Evolutionary conservation across 2,888 invertebrate species (phyloP).

Genomic region (Spicauda simplicius): DNA sequence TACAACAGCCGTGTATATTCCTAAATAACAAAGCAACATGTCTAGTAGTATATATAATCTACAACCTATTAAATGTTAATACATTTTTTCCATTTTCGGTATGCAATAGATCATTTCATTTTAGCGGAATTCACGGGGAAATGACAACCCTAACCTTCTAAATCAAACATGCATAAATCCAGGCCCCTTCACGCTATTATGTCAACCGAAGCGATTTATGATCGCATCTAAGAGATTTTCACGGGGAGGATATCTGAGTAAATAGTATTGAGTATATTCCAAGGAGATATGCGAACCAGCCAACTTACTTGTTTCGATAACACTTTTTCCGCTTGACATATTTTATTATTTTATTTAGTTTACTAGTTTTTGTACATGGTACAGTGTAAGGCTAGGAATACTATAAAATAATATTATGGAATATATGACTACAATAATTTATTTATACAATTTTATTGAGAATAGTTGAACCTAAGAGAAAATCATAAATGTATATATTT

Average conservation of each 20-base stretch:
- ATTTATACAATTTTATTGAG: no score
- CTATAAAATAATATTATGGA: no score
- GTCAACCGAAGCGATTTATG: slow-evolving; percentile 82
- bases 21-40: no score
- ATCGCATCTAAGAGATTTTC: slow-evolving; percentile 78
- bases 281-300: slow-evolving; percentile 31
- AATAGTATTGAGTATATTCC: slow-evolving; percentile 62
- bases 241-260: slow-evolving; percentile 70
- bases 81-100: not conserved
- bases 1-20: no score
- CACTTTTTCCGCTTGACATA: not conserved
- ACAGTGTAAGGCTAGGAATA: no score
- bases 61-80: no score
- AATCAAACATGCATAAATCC: slow-evolving; percentile 82
- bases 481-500: no score
- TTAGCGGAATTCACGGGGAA: slow-evolving; percentile 38
- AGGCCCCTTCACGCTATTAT: slow-evolving; percentile 80
- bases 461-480: no score
- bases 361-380: not conserved
- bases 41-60: no score
- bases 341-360: not conserved
- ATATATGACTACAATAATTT: no score
- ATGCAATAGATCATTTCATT: not conserved
- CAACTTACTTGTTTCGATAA: slow-evolving; percentile 5
- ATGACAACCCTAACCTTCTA: slow-evolving; percentile 70